Evolutionary conservation across 2,888 invertebrate genomes (phyloP).

Genomic region (Ormyrus rosae): DNA sequence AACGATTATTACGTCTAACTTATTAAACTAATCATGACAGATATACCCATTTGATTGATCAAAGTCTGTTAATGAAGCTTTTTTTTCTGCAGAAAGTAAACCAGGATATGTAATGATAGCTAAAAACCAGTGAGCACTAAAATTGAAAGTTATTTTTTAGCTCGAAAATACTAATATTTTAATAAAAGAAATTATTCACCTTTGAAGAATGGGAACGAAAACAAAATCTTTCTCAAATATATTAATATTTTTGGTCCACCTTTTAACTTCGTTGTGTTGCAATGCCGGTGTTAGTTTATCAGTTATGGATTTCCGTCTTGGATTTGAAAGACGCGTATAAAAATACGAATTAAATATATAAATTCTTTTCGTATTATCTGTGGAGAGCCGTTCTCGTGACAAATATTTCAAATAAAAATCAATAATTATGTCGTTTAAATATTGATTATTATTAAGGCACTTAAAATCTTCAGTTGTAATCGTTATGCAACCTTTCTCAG

Average conservation of each 20-base stretch:
- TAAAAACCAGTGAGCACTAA: constrained; percentile 93
- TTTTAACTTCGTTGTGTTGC: constrained; percentile 91
- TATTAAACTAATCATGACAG: too few species aligned
- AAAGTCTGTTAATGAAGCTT: too few species aligned
- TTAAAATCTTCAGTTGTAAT: constrained; percentile 94
- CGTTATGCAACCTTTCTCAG: constrained; percentile 89
- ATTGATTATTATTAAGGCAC: constrained; percentile 93
- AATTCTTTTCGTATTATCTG: constrained; percentile 85
- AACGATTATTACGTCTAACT: not conserved
- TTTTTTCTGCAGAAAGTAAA: not conserved
- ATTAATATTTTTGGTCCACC: constrained; percentile 95
- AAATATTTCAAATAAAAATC: constrained; percentile 96
- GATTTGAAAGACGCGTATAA: constrained; percentile 91
- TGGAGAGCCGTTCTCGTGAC: constrained; percentile 83
- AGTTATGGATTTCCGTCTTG: not conserved
- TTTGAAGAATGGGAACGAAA: constrained; percentile 95
- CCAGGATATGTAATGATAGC: constrained; percentile 94
- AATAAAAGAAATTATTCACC: constrained; percentile 75
- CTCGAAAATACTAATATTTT: not conserved
- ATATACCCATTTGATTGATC: too few species aligned
- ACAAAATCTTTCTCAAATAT: constrained; percentile 95
- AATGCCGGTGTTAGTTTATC: constrained; percentile 82
- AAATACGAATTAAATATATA: constrained; percentile 97
- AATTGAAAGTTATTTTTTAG: constrained; percentile 53
- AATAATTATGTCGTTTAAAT: constrained; percentile 97